Evolutionary conservation across 2,888 invertebrate genomes (phyloP), one percentile per base, ranked within the genome.

Genomic region (Phasia obesa): DNA sequence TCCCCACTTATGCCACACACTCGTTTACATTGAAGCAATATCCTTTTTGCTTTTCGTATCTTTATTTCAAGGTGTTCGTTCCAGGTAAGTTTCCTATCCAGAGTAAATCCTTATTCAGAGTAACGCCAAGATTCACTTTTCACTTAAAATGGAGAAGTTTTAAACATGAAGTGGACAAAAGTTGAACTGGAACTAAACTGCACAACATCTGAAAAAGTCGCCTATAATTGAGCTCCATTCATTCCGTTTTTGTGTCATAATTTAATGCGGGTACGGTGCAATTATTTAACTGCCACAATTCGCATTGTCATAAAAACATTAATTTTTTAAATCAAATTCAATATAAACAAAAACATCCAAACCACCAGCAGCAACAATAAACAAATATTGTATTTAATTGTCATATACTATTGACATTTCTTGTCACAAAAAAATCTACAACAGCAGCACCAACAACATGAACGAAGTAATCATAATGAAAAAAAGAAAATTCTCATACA

Each of bases 401-500:
- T 67, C 73, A 55, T 51, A 73, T 74, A 67, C 53, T 74, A 79
- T 79, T 79, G 79, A 67, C 79, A 69, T 74, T 60, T 67, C 73
- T 81, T 59, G 64, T 64, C 75, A 83, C 25, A 67, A 49, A 38
- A 69, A 44, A 44, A 57, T 47, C 25, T 25, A 69, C 51, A 67
- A 47, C 23, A 19, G 13, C 25, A 35, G 6, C 23, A 38, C 11
- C 17, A 53, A 69, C 15, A 55, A 62, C 23, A 38, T 11, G 15
- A 53, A 69, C 15, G 42, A 62, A 53, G 53, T 19, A 21, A 9
- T 2, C 51, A 51, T n/a, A 31, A n/a, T 31, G 55, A 62, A 47
- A 35, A 35, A n/a, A n/a, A n/a, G n/a, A n/a, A 77, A 79, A 38
- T 67, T 76, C 75, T 75, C 60, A 79, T 79, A 79, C 83, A 83